phyloP scores from a whole-genome alignment of 2,888 invertebrate genomes.

The Ariolimax columbianus region DNA sequence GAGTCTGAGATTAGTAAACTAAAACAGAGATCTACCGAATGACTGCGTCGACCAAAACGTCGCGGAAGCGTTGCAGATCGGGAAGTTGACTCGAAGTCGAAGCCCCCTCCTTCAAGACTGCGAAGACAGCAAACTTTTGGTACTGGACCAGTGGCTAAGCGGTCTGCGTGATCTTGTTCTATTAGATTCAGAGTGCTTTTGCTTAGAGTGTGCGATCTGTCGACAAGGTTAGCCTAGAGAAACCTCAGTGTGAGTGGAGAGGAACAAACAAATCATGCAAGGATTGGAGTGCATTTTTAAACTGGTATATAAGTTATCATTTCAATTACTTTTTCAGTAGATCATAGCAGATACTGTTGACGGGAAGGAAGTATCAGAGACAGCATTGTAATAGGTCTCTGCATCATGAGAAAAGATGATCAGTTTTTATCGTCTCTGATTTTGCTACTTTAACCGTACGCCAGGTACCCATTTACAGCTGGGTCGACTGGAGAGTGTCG shows the following conservation, averaged over 20 bases:
- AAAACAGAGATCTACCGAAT: constrained; percentile 35
- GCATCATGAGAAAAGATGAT: too few species aligned
- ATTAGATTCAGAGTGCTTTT: not conserved
- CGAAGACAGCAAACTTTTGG: constrained; percentile 66
- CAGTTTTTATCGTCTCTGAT: too few species aligned
- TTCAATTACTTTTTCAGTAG: too few species aligned
- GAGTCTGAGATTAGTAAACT: not conserved
- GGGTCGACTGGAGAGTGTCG: too few species aligned
- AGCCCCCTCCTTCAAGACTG: constrained; percentile 68
- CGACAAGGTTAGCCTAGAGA: constrained; percentile 34
- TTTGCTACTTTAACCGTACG: too few species aligned
- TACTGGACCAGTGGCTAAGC: constrained; percentile 58
- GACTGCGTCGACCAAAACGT: constrained; percentile 11
- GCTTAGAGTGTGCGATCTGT: not conserved
- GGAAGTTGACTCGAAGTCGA: constrained; percentile 60
- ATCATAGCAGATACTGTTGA: too few species aligned
- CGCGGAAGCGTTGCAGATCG: constrained; percentile 49
- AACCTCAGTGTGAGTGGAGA: not conserved
- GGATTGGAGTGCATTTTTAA: too few species aligned
- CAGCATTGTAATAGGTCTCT: too few species aligned
- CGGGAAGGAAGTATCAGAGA: too few species aligned
- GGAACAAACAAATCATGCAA: not conserved
- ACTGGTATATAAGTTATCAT: too few species aligned
- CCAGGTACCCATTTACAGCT: too few species aligned
- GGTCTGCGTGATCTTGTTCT: constrained; percentile 24